These are phyloP conservation scores for Heteropelma amictum DNA, from an alignment of 2,888 invertebrate species.

Conservation along the genomic window DNA sequence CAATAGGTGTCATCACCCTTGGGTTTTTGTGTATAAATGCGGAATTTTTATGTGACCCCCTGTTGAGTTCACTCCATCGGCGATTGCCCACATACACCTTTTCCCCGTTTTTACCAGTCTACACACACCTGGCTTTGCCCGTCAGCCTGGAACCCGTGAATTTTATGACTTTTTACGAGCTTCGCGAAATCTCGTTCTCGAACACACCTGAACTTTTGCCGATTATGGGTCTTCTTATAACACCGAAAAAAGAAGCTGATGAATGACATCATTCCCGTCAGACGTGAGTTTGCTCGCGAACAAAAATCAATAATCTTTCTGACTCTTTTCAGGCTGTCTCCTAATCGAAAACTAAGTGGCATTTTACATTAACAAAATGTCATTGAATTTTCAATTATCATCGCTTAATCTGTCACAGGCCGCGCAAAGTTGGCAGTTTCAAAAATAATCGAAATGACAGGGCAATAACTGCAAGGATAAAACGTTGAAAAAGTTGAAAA, in stretches of 20 bases:
- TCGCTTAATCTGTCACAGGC: too few relatives aligned
- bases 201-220: neutral
- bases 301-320: too few relatives aligned
- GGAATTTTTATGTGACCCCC: slow-evolving; percentile 36
- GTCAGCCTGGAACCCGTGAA: slow-evolving; percentile 2
- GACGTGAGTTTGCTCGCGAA: neutral
- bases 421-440: too few relatives aligned
- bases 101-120: neutral
- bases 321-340: too few relatives aligned
- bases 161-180: slow-evolving; percentile 36
- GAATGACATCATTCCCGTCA: neutral
- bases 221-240: neutral
- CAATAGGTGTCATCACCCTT: slow-evolving; percentile 46
- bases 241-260: neutral
- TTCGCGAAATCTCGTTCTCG: slow-evolving; percentile 16
- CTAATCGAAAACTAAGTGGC: too few relatives aligned
- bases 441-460: too few relatives aligned
- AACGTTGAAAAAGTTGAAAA: too few relatives aligned
- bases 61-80: slow-evolving; percentile 9
- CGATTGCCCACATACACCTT: neutral
- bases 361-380: too few relatives aligned
- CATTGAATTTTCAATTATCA: too few relatives aligned
- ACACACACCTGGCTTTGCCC: neutral
- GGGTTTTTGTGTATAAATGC: slow-evolving; percentile 41
- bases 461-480: too few relatives aligned